These are phyloP conservation scores for Phlogophora meticulosa DNA, from an alignment of 2,888 invertebrate species.

Conservation along the genomic window DNA sequence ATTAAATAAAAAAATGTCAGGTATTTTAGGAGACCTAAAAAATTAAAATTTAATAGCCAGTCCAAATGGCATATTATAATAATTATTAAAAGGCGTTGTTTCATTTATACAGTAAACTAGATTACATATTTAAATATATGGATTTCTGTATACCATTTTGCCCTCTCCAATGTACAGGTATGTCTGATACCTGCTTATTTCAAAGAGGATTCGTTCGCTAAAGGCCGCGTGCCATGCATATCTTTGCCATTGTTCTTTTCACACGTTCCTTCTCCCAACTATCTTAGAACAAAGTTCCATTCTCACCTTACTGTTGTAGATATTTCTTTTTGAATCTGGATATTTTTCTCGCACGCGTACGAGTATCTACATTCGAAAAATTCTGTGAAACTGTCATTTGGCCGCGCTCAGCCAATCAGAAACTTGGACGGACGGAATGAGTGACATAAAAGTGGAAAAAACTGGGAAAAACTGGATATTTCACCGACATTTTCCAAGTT, in stretches of 20 bases:
- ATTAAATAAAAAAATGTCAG: too few relatives aligned
- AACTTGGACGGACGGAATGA: conserved; percentile 46
- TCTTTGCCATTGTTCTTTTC: conserved; percentile 50
- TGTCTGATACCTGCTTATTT: background rate
- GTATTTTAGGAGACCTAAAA: too few relatives aligned
- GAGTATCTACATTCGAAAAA: background rate
- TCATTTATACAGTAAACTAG: too few relatives aligned
- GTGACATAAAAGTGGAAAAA: conserved; percentile 38
- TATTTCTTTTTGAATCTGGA: conserved; percentile 6
- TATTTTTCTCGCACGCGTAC: conserved; percentile 19
- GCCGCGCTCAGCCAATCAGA: conserved; percentile 43
- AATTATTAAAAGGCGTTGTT: too few relatives aligned
- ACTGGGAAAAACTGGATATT: background rate
- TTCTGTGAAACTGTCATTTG: conserved; percentile 37
- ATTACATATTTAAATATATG: background rate
- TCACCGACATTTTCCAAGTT: background rate
- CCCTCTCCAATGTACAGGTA: background rate
- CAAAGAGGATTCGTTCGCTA: conserved; percentile 30
- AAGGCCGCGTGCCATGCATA: conserved; percentile 37
- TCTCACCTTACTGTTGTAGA: conserved; percentile 1
- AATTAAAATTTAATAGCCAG: too few relatives aligned
- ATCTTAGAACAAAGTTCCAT: conserved; percentile 43
- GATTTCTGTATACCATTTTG: conserved; percentile 1
- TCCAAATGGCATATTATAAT: too few relatives aligned
- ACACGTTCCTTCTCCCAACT: conserved; percentile 26